Evolutionary conservation across 2,888 invertebrate genomes (phyloP).

Genomic region (Drosophila multiciliata): DNA sequence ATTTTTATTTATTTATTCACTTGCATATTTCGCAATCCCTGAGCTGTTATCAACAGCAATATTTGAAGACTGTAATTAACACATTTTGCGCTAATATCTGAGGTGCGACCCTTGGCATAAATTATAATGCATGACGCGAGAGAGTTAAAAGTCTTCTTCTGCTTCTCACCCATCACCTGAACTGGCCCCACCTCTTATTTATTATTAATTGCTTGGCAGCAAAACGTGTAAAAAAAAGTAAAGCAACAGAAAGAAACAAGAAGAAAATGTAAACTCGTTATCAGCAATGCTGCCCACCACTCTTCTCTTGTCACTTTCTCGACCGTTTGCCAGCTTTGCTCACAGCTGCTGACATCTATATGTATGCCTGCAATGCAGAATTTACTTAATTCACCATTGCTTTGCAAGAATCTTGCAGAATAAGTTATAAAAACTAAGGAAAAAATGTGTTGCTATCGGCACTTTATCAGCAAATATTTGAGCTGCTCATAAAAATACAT

Average conservation of each 20-base stretch:
- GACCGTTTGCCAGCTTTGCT: slow-evolving; percentile 9
- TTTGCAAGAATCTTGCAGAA: slow-evolving; percentile 5
- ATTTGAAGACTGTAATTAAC: slow-evolving; percentile 4
- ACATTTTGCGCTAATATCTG: background rate
- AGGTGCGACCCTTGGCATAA: background rate
- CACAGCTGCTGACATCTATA: slow-evolving; percentile 27
- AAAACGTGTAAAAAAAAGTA: slow-evolving; percentile 16
- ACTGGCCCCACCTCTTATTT: background rate
- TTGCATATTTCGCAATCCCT: background rate
- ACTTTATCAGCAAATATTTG: slow-evolving; percentile 61
- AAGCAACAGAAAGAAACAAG: slow-evolving; percentile 7
- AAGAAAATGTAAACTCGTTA: slow-evolving; percentile 39
- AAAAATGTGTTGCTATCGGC: slow-evolving; percentile 46
- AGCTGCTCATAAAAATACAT: slow-evolving; percentile 42
- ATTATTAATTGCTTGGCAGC: slow-evolving; percentile 11
- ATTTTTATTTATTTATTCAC: background rate
- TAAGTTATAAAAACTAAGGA: background rate
- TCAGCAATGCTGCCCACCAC: slow-evolving; percentile 23
- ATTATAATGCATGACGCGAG: background rate
- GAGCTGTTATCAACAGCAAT: background rate
- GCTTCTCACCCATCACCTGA: background rate
- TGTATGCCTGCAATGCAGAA: slow-evolving; percentile 13
- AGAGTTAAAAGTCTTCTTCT: slow-evolving; percentile 1
- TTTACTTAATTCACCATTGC: slow-evolving; percentile 28
- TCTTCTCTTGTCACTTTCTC: background rate